Percentiles rank a stretch among this genome's conserved stretches.
These are phyloP conservation scores for Mionectes macconnelli DNA, from an alignment of 2,113 vertebrate genomes.

Conservation along the genomic window DNA sequence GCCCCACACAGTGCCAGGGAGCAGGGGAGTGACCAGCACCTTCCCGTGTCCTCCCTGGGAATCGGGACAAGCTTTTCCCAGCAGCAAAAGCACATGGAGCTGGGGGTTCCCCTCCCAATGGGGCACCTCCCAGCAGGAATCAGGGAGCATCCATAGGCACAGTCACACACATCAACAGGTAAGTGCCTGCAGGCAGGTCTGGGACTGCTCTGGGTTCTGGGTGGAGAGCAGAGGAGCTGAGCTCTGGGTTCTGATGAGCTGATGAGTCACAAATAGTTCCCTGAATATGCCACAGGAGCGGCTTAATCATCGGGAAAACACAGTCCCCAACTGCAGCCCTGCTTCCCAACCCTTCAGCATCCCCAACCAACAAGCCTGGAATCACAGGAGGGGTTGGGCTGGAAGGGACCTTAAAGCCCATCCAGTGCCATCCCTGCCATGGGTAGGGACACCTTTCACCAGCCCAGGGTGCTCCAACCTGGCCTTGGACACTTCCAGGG, in stretches of 20 bases:
- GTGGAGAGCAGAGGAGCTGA: not conserved
- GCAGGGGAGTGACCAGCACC: not conserved
- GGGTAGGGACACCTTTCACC: not conserved
- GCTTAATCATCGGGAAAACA: not conserved
- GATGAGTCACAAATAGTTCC: not conserved
- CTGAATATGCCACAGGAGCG: rapidly evolving
- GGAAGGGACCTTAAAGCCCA: no score
- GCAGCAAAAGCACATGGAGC: not conserved
- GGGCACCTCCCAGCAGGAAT: no score
- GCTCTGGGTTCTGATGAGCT: not conserved
- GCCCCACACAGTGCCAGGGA: not conserved
- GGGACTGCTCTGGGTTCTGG: not conserved
- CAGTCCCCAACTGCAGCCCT: no score
- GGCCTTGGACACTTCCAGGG: no score
- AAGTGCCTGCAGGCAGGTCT: not conserved
- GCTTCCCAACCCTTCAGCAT: not conserved
- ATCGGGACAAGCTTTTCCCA: not conserved
- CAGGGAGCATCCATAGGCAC: not conserved
- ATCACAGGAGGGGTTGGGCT: no score
- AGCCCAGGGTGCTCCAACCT: not conserved
- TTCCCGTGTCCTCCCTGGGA: not conserved
- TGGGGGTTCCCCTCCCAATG: no score
- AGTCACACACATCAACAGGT: not conserved
- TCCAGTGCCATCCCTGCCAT: not conserved
- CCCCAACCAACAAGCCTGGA: no score